Conservation (phyloP, 1,140 invertebrate genomes). For the Leptestheria dahalacensis region DNA sequence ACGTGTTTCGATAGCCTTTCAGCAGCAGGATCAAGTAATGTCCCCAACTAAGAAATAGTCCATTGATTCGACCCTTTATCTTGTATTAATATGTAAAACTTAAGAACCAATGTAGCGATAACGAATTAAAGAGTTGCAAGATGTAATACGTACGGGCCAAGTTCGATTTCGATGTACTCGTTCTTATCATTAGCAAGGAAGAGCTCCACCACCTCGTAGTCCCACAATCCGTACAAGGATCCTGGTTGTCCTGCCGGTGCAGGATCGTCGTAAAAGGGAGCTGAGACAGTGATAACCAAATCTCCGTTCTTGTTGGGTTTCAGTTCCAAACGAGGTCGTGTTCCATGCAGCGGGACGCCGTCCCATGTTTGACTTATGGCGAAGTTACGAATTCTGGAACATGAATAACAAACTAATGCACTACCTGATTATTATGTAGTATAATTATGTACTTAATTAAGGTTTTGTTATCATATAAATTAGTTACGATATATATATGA, state of each 20-base stretch:
- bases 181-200: slow-evolving; percentile 33
- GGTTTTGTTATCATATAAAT: too few species aligned
- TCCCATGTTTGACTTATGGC: background rate
- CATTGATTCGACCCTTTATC: too few species aligned
- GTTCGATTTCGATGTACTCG: slow-evolving; percentile 35
- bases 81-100: too few species aligned
- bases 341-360: background rate
- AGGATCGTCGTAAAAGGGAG: background rate
- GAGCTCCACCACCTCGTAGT: slow-evolving; percentile 29
- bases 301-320: background rate
- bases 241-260: background rate
- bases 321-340: background rate
- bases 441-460: too few species aligned
- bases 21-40: slow-evolving; percentile 33
- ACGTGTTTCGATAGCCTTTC: slow-evolving; percentile 27
- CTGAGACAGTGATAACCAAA: background rate
- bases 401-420: too few species aligned
- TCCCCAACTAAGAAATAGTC: slow-evolving; percentile 21
- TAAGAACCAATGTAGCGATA: background rate
- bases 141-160: slow-evolving; percentile 35
- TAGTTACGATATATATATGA: too few species aligned
- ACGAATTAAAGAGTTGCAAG: background rate
- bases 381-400: too few species aligned
- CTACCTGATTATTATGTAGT: too few species aligned
- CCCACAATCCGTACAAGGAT: background rate